Percentiles rank a stretch among this genome's conserved stretches.
Evolutionary conservation across 2,797 vertebrate genomes (phyloP).

Genomic region (Psittacula derbiana): DNA sequence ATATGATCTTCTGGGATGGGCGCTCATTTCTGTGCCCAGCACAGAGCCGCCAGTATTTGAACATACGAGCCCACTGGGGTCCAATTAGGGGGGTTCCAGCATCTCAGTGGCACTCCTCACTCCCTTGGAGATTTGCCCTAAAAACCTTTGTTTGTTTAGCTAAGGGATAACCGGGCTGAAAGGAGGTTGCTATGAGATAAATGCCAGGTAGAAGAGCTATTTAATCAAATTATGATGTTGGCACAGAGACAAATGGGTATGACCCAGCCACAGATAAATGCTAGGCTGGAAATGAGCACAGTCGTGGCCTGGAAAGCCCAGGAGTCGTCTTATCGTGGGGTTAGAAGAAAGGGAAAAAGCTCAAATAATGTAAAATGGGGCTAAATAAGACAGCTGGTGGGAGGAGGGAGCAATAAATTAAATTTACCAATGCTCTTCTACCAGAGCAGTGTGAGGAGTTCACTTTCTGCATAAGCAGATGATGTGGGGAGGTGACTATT

Average conservation of each 20-base stretch:
- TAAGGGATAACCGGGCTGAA: not conserved
- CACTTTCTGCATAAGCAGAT: not conserved
- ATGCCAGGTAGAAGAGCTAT: constrained; percentile 26
- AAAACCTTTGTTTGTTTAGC: not conserved
- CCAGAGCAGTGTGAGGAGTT: not conserved
- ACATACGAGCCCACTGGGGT: not conserved
- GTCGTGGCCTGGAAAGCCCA: not conserved
- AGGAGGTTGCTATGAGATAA: constrained; percentile 17
- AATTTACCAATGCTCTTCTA: not conserved
- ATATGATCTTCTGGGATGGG: not conserved
- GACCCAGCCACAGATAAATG: not conserved
- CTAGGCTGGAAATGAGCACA: not conserved
- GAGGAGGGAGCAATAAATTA: not conserved
- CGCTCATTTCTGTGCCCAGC: not conserved
- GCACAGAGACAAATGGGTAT: not conserved
- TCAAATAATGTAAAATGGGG: not conserved
- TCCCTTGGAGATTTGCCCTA: not conserved
- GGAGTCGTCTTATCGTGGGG: not conserved
- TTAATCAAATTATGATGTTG: constrained; percentile 20
- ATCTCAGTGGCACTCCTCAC: not conserved
- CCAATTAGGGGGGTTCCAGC: not conserved
- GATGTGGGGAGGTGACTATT: not conserved
- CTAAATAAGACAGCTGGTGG: not conserved
- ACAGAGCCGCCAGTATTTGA: not conserved
- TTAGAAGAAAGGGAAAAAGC: not conserved